Conservation (phyloP, 1,140 invertebrate species). For the Radopholus similis region DNA sequence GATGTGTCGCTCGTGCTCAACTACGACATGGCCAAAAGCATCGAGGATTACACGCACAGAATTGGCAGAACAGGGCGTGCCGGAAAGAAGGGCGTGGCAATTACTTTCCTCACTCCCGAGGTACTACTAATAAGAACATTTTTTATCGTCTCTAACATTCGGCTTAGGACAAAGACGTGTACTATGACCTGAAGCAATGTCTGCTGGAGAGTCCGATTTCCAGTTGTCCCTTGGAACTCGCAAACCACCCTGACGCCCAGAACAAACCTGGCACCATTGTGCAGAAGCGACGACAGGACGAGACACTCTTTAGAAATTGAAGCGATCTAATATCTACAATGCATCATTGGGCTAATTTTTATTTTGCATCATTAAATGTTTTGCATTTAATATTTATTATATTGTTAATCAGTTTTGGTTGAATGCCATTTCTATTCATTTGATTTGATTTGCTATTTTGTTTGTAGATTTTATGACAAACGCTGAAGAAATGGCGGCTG, state of each 20-base stretch:
- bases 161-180: conserved; percentile 83
- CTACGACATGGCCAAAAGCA: conserved; percentile 98
- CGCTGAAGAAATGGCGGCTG: background rate
- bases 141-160: no score
- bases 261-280: conserved; percentile 92
- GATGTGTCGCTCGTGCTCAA: conserved; percentile 83
- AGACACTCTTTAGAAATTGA: conserved; percentile 65
- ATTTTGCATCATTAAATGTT: background rate
- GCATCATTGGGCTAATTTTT: background rate
- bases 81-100: conserved; percentile 89
- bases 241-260: conserved; percentile 96
- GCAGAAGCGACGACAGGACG: conserved; percentile 83
- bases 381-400: conserved; percentile 8
- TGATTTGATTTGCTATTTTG: background rate
- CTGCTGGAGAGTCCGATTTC: conserved; percentile 76
- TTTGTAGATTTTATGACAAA: background rate
- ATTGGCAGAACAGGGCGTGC: conserved; percentile 97
- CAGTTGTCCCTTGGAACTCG: conserved; percentile 87
- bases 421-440: background rate
- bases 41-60: conserved; percentile 95
- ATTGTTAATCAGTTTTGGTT: background rate
- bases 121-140: no score
- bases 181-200: conserved; percentile 89
- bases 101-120: conserved; percentile 95
- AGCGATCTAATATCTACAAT: background rate